These are phyloP conservation scores for Merluccius polli DNA, from an alignment of 2,797 vertebrate genomes.

Conservation along the genomic window DNA sequence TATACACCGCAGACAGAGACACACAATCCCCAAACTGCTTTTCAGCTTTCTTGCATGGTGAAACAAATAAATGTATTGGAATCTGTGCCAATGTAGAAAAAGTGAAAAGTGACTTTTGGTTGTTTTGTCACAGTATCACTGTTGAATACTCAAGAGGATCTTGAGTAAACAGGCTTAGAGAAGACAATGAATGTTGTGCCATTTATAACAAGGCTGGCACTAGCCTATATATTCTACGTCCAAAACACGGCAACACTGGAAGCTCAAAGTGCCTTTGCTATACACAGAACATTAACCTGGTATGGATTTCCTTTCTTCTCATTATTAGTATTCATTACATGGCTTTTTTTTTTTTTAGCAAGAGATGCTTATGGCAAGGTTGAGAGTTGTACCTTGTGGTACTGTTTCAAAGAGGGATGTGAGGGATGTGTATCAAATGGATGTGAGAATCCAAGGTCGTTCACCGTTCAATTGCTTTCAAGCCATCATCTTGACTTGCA, in stretches of 20 bases:
- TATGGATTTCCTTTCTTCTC: not conserved
- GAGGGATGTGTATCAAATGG: slow-evolving; percentile 33
- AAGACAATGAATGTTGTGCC: not conserved
- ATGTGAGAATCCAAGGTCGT: slow-evolving; percentile 20
- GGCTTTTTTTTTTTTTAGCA: slow-evolving; percentile 22
- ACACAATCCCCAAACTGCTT: not conserved
- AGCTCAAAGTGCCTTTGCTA: slow-evolving; percentile 61
- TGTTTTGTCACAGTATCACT: slow-evolving; percentile 71
- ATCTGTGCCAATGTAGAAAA: slow-evolving; percentile 76
- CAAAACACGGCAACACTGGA: slow-evolving; percentile 51
- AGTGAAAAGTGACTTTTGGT: slow-evolving; percentile 69
- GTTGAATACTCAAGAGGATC: slow-evolving; percentile 22
- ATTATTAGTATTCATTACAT: not conserved
- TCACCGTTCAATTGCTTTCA: not conserved
- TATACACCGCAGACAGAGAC: slow-evolving; percentile 8
- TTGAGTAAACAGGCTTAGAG: not conserved
- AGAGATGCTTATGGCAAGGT: slow-evolving; percentile 36
- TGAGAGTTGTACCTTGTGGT: slow-evolving; percentile 39
- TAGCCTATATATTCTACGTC: not conserved
- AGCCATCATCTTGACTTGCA: too few relatives aligned
- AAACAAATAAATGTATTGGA: slow-evolving; percentile 83
- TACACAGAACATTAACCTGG: not conserved
- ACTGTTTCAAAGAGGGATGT: slow-evolving; percentile 54
- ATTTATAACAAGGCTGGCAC: not conserved
- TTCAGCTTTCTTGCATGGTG: not conserved